These are phyloP conservation scores for Muscicapa striata DNA, from an alignment of 2,797 vertebrate genomes.

Conservation along the genomic window DNA sequence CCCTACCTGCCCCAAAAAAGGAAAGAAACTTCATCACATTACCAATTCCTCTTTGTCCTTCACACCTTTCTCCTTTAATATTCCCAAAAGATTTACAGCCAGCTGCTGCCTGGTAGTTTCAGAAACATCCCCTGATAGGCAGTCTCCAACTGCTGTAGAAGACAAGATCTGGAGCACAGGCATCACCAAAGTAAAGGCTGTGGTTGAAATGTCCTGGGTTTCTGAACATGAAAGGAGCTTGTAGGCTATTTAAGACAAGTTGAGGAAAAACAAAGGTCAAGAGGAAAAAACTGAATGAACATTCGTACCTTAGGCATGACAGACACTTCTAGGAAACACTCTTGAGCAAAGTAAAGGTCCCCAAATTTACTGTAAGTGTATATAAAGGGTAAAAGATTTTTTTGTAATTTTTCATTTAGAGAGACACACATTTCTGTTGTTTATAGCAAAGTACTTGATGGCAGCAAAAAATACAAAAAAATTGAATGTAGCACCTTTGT, in stretches of 20 bases:
- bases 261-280: background rate
- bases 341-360: background rate
- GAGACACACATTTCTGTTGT: background rate
- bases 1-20: background rate
- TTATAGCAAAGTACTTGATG: background rate
- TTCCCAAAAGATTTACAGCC: constrained; percentile 78
- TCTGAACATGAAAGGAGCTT: constrained; percentile 77
- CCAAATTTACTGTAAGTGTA: background rate
- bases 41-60: constrained; percentile 52
- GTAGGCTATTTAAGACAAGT: constrained; percentile 75
- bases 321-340: background rate
- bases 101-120: constrained; percentile 79
- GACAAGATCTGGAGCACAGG: constrained; percentile 89
- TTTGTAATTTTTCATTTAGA: background rate
- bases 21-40: background rate
- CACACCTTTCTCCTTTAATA: constrained; percentile 73
- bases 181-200: constrained; percentile 82
- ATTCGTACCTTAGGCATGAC: background rate
- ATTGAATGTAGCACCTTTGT: background rate
- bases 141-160: constrained; percentile 81
- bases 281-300: background rate
- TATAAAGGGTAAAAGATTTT: background rate
- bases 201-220: constrained; percentile 61
- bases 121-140: constrained; percentile 74
- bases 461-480: background rate